Percentiles rank a stretch among this genome's conserved stretches.
Conservation (phyloP, 2,797 vertebrate genomes). For the Valencia hispanica region DNA sequence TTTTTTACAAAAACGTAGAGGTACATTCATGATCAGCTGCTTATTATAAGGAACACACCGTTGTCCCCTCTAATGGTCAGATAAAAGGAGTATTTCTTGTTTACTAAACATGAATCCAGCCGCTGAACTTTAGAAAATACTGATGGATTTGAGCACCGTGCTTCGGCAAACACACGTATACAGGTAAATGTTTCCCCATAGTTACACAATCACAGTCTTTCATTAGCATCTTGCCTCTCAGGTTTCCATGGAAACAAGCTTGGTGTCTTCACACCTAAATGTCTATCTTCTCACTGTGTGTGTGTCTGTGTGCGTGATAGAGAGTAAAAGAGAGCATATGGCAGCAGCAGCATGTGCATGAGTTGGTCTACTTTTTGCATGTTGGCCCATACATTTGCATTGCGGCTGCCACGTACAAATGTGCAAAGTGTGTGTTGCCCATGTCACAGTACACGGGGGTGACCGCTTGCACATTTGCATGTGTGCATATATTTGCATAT, state of each 20-base stretch:
- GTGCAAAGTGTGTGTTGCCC: neutral
- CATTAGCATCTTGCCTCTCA: conserved; percentile 64
- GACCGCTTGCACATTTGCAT: conserved; percentile 32
- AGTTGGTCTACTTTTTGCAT: conserved; percentile 27
- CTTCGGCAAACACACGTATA: conserved; percentile 30
- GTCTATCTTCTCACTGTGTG: conserved; percentile 45
- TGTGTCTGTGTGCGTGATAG: conserved; percentile 19
- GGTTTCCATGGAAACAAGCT: conserved; percentile 78
- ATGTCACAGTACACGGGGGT: neutral
- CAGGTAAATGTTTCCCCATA: conserved; percentile 45
- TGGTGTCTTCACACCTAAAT: conserved; percentile 51
- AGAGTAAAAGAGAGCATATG: conserved; percentile 50
- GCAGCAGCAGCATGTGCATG: conserved; percentile 43
- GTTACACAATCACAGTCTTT: conserved; percentile 66
- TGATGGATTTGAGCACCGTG: neutral
- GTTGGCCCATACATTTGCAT: conserved; percentile 14
- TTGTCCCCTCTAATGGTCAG: neutral
- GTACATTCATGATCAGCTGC: neutral
- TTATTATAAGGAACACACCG: neutral
- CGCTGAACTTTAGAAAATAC: neutral
- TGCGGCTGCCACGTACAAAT: neutral
- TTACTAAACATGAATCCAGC: neutral
- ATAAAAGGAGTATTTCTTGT: neutral
- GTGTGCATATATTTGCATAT: conserved; percentile 49
- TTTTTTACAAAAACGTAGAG: too few relatives aligned